phyloP scores from a whole-genome alignment of 2,888 invertebrate genomes.

The Ochlodes sylvanus region DNA sequence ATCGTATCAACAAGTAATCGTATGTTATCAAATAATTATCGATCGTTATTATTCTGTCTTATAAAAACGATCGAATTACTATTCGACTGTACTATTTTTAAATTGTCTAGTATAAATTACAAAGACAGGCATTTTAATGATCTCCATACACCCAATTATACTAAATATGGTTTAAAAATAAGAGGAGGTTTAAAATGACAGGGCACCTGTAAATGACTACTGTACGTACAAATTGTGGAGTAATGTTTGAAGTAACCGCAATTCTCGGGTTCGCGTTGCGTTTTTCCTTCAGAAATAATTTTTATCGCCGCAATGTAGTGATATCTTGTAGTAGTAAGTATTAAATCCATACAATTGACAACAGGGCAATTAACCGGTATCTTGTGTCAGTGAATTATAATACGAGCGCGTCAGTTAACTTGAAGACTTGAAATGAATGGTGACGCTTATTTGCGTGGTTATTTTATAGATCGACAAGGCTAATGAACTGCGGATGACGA shows the following conservation, averaged over 20 bases:
- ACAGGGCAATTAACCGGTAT: slow-evolving; percentile 44
- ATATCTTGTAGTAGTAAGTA: slow-evolving; percentile 37
- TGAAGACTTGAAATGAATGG: slow-evolving; percentile 23
- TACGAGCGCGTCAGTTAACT: slow-evolving; percentile 43
- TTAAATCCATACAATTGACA: slow-evolving; percentile 46
- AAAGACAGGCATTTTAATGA: slow-evolving; percentile 33
- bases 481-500: slow-evolving; percentile 1
- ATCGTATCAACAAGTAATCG: neutral
- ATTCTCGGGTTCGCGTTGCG: slow-evolving; percentile 13
- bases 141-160: slow-evolving; percentile 32
- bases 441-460: slow-evolving; percentile 28
- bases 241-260: slow-evolving; percentile 31
- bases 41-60: slow-evolving; percentile 16
- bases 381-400: slow-evolving; percentile 57
- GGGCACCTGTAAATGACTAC: slow-evolving; percentile 33
- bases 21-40: slow-evolving; percentile 1
- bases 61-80: slow-evolving; percentile 17
- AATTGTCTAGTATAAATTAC: slow-evolving; percentile 33
- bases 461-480: slow-evolving; percentile 13
- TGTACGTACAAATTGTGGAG: slow-evolving; percentile 32
- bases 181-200: slow-evolving; percentile 32
- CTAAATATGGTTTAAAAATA: slow-evolving; percentile 35
- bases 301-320: slow-evolving; percentile 19
- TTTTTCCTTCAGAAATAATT: slow-evolving; percentile 26
- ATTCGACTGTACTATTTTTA: slow-evolving; percentile 24